phyloP scores from a whole-genome alignment of 2,888 invertebrate genomes.

The Drosophila mettleri region DNA sequence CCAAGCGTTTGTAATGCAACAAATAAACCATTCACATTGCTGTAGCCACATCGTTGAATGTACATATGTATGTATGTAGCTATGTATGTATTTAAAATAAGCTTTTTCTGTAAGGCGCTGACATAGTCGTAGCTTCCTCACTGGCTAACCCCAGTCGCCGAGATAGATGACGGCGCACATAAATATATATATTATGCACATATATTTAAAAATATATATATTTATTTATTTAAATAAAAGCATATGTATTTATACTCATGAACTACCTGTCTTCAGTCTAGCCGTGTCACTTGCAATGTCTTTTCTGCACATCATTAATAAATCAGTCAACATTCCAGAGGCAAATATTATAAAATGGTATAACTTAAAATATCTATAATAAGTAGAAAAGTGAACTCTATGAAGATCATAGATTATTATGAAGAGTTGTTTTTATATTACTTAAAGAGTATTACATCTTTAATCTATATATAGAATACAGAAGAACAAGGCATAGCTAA shows the following conservation, averaged over 20 bases:
- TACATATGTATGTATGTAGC: not conserved
- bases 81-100: not conserved
- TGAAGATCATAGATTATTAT: too few species aligned
- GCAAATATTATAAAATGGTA: not conserved
- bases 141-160: not conserved
- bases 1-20: conserved; percentile 37
- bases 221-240: not conserved
- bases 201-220: not conserved
- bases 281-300: not conserved
- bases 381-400: too few species aligned
- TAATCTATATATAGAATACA: too few species aligned
- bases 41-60: conserved; percentile 2
- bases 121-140: conserved; percentile 1
- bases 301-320: conserved; percentile 1
- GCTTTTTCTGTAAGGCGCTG: conserved; percentile 1
- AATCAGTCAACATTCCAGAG: conserved; percentile 2
- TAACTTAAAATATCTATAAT: too few species aligned
- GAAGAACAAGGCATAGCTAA: not conserved
- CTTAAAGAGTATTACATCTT: not conserved
- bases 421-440: too few species aligned
- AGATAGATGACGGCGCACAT: conserved; percentile 6
- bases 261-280: not conserved
- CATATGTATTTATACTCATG: not conserved
- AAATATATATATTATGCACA: not conserved
- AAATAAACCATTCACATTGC: conserved; percentile 16